These are phyloP conservation scores for Micromys minutus DNA, from an alignment of 2,113 vertebrate genomes.

Conservation along the genomic window DNA sequence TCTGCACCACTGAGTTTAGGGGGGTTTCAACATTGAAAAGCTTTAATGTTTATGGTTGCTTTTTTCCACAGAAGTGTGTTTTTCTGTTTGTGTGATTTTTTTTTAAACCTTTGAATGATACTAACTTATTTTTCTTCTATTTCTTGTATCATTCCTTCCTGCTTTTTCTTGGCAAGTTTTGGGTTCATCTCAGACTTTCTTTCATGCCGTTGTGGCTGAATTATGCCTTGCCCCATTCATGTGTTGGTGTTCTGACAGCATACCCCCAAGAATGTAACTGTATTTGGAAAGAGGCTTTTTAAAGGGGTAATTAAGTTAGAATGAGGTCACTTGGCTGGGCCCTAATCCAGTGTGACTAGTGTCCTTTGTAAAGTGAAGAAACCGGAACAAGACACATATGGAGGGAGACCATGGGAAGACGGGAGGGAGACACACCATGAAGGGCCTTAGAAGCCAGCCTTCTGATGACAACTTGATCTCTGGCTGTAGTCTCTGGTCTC, in stretches of 20 bases:
- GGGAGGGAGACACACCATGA: neutral
- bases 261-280: neutral
- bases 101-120: neutral
- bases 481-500: neutral
- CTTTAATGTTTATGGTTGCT: neutral
- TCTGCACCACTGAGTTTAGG: neutral
- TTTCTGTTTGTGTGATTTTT: neutral
- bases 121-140: neutral
- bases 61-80: neutral
- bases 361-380: neutral
- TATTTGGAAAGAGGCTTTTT: constrained; percentile 8
- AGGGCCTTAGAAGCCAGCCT: neutral
- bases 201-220: neutral
- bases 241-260: neutral
- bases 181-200: neutral
- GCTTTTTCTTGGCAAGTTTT: neutral
- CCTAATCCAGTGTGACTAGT: neutral
- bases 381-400: neutral
- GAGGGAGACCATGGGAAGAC: neutral
- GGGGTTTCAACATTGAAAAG: constrained; percentile 39
- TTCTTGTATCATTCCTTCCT: neutral
- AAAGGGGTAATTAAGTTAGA: neutral
- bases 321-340: neutral
- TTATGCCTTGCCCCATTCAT: neutral
- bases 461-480: neutral